Evolutionary conservation across 2,888 invertebrate species (phyloP).

Genomic region (Drosophila ochracea): DNA sequence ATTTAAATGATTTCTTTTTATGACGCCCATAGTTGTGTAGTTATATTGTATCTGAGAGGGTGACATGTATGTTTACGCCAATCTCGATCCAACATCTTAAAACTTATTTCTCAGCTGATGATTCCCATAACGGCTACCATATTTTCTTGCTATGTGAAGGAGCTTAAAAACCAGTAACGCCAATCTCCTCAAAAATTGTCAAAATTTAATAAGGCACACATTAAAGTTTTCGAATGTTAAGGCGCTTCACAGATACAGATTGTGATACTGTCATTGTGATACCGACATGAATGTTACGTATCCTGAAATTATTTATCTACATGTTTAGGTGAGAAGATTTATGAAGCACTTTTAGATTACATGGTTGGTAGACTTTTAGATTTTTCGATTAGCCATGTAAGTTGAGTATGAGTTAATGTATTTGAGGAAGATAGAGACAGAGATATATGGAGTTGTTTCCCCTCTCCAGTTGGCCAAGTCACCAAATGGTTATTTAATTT

Average conservation of each 20-base stretch:
- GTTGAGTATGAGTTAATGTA: neutral
- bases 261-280: neutral
- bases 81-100: neutral
- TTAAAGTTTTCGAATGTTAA: neutral
- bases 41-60: neutral
- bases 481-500: constrained; percentile 52
- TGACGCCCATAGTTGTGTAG: neutral
- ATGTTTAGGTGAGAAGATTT: neutral
- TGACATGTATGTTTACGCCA: neutral
- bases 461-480: constrained; percentile 3
- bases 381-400: neutral
- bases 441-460: neutral
- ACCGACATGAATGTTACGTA: neutral
- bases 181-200: too few relatives aligned
- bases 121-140: neutral
- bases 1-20: too few relatives aligned
- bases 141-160: neutral
- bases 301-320: neutral
- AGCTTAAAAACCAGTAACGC: neutral
- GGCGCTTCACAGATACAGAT: neutral
- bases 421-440: neutral
- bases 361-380: neutral
- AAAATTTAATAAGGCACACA: neutral
- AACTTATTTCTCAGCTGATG: neutral
- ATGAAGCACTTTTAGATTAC: neutral